Evolutionary conservation across 2,113 vertebrate species (phyloP).

Genomic region (Tamias sibiricus): DNA sequence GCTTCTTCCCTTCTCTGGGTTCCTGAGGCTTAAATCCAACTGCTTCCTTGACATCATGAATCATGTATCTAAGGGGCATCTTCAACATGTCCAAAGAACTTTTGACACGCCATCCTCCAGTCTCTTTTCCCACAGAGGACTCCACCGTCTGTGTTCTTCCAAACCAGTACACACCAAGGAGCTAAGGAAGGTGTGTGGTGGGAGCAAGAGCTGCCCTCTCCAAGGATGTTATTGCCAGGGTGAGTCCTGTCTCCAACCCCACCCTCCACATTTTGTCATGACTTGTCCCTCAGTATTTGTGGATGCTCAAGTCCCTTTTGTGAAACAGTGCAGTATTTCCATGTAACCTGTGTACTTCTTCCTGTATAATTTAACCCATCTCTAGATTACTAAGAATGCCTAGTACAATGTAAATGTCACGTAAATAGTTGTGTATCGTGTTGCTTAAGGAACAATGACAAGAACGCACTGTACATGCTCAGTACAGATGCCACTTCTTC

Average conservation of each 20-base stretch:
- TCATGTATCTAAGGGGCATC: not conserved
- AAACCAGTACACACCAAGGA: not conserved
- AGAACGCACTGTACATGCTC: not conserved
- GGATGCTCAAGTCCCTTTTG: not conserved
- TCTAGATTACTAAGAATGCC: not conserved
- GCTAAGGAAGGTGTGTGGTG: not conserved
- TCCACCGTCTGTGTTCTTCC: not conserved
- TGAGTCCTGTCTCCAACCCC: not conserved
- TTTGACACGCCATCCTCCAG: not conserved
- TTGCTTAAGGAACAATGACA: not conserved
- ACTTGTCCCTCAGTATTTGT: not conserved
- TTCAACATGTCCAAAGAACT: not conserved
- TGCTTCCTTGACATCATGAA: not conserved
- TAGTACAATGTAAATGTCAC: not conserved
- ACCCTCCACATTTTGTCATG: not conserved
- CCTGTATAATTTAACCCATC: not conserved
- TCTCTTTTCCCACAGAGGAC: not conserved
- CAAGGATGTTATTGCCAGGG: not conserved
- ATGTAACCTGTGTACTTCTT: too few species aligned
- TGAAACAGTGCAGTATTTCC: not conserved
- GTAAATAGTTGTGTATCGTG: not conserved
- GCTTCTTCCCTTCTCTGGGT: not conserved
- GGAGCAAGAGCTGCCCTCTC: rapidly evolving
- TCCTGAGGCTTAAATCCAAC: not conserved
- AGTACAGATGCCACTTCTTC: not conserved